Conservation (phyloP, 1,140 invertebrate species). For the Macrobrachium rosenbergii region DNA sequence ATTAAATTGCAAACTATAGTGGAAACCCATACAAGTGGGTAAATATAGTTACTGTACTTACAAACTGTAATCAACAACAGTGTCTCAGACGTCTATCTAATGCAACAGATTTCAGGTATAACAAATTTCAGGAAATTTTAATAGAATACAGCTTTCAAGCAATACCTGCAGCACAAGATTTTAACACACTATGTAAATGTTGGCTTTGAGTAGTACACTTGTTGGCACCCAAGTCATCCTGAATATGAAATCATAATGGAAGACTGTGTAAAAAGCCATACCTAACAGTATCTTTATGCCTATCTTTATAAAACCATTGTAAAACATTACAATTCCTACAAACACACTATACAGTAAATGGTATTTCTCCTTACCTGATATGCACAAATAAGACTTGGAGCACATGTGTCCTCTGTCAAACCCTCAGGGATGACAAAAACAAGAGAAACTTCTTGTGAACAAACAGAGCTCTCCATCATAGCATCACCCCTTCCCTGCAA, state of each 20-base stretch:
- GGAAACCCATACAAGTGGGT: too few species aligned
- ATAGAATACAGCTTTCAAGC: too few species aligned
- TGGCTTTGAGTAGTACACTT: background rate
- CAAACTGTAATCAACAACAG: too few species aligned
- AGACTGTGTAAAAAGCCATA: background rate
- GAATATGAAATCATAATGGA: background rate
- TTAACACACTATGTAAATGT: too few species aligned
- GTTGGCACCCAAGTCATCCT: background rate
- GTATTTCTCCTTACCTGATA: slow-evolving; percentile 10
- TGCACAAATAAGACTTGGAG: slow-evolving; percentile 26
- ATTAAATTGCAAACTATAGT: too few species aligned
- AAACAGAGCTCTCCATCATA: too few species aligned
- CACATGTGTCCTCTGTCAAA: slow-evolving; percentile 28
- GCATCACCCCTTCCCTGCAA: background rate
- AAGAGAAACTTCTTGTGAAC: background rate
- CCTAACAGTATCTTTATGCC: background rate
- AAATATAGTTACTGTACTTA: too few species aligned
- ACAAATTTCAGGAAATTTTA: too few species aligned
- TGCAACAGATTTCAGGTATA: too few species aligned
- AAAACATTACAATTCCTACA: background rate
- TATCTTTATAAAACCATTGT: too few species aligned
- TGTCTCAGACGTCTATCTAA: too few species aligned
- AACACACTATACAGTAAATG: background rate
- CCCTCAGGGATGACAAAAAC: slow-evolving; percentile 27
- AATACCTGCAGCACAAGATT: too few species aligned